A percentile compares a stretch with the other conserved stretches of the same genome.
phyloP scores from a whole-genome alignment of 92 coral and sea anemone species.

The Parazoanthus atlanticus region DNA sequence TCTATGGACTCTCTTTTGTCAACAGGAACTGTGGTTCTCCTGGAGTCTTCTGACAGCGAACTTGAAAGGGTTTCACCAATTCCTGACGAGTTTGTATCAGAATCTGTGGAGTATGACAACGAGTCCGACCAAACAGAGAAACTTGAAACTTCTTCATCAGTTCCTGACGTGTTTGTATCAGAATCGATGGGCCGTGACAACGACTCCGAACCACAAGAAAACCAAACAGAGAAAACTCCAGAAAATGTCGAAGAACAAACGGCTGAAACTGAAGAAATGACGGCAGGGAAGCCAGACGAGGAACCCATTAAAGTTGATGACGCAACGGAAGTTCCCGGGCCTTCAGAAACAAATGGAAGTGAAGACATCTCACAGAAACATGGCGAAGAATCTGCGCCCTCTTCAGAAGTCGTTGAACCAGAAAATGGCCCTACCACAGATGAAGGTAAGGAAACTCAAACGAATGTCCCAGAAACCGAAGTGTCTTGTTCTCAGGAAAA shows the following conservation, averaged over 20 bases:
- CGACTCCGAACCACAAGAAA: conserved; percentile 3
- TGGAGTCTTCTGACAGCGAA: conserved; percentile 29
- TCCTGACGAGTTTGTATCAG: neutral
- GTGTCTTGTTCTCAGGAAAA: conserved; percentile 2
- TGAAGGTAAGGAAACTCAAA: neutral
- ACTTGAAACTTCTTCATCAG: conserved; percentile 21
- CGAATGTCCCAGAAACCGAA: neutral
- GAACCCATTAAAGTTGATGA: neutral
- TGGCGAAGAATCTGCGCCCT: neutral
- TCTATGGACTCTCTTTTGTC: conserved; percentile 26
- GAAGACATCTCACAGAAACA: neutral
- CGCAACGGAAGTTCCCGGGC: neutral
- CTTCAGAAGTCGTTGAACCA: neutral
- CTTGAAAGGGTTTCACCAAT: conserved; percentile 38
- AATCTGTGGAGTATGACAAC: neutral
- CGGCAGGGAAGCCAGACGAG: neutral
- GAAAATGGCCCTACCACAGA: neutral
- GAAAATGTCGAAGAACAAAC: conserved; percentile 21
- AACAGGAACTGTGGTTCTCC: conserved; percentile 18
- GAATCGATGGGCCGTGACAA: neutral
- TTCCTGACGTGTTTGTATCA: neutral
- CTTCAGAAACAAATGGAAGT: neutral
- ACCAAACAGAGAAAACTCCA: neutral
- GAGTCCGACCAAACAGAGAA: neutral
- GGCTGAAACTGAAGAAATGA: neutral